Evolutionary conservation across 2,888 invertebrate genomes (phyloP).

Genomic region (Megastigmus dorsalis): DNA sequence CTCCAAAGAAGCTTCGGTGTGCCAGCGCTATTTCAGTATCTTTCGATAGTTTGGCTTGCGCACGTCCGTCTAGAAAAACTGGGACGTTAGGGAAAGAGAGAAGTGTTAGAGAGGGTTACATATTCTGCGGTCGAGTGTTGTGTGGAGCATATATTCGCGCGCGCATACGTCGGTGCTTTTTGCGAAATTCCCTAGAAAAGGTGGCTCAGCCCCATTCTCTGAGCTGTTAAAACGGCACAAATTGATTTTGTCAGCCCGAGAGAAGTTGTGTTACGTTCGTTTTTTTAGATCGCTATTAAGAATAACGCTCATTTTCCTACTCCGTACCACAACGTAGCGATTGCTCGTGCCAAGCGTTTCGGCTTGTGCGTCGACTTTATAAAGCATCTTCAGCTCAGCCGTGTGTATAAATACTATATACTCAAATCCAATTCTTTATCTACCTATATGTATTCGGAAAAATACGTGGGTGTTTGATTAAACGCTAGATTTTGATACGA

Average conservation of each 20-base stretch:
- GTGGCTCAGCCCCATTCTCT: no score
- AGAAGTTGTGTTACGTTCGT: background rate
- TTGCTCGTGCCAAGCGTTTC: no score
- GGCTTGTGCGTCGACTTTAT: no score
- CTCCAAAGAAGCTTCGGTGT: slow-evolving; percentile 21
- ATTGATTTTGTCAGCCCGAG: slow-evolving; percentile 7
- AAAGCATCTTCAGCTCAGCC: no score
- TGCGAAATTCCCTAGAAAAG: background rate
- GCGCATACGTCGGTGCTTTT: no score
- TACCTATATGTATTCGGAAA: no score
- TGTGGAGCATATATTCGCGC: no score
- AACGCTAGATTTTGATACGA: background rate
- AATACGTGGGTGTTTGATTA: background rate
- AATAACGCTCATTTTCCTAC: background rate
- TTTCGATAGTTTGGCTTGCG: slow-evolving; percentile 36
- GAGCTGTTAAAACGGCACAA: background rate
- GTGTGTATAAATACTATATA: no score
- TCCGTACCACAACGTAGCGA: no score
- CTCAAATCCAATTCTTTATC: no score
- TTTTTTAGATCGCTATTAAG: background rate
- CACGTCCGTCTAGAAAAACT: slow-evolving; percentile 23
- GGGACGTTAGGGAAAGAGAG: slow-evolving; percentile 24
- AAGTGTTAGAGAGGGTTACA: background rate
- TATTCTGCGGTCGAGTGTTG: no score
- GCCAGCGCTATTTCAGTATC: slow-evolving; percentile 56